phyloP scores from a whole-genome alignment of 1,140 invertebrate species.

The Glossosoma conforme region DNA sequence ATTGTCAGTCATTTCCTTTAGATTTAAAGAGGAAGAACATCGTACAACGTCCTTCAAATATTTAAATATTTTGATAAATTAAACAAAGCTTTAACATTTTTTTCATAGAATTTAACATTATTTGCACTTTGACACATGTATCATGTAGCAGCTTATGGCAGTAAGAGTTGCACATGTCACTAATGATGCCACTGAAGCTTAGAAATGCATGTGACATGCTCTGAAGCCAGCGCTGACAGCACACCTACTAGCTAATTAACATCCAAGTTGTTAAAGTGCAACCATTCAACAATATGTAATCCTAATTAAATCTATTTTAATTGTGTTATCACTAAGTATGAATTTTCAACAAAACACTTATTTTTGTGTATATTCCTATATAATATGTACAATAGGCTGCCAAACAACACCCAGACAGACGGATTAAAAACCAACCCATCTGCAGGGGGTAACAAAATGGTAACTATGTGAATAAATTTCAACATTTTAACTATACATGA shows the following conservation, averaged over 20 bases:
- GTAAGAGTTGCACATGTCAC: too few relatives aligned
- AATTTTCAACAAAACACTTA: constrained; percentile 13
- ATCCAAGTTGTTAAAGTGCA: constrained; percentile 17
- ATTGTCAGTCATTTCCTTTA: too few relatives aligned
- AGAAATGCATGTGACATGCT: constrained; percentile 8
- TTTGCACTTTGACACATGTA: too few relatives aligned
- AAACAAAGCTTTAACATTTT: too few relatives aligned
- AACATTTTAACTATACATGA: constrained; percentile 15
- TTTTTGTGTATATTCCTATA: constrained; percentile 11
- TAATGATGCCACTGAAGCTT: constrained; percentile 1
- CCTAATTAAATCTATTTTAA: constrained; percentile 14
- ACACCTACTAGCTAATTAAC: constrained; percentile 4
- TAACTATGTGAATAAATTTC: constrained; percentile 14
- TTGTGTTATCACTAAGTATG: constrained; percentile 14
- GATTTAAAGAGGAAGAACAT: too few relatives aligned
- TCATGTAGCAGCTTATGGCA: too few relatives aligned
- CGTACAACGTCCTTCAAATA: too few relatives aligned
- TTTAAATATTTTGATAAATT: too few relatives aligned
- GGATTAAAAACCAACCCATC: constrained; percentile 8
- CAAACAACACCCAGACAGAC: constrained; percentile 16
- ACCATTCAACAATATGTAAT: constrained; percentile 18
- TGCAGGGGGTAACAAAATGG: constrained; percentile 18
- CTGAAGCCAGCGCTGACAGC: constrained; percentile 1
- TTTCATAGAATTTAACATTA: too few relatives aligned
- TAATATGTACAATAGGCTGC: constrained; percentile 21